Evolutionary conservation across 1,140 invertebrate genomes (phyloP), one percentile per base, ranked within the genome.

Genomic region (Drusus annulatus): DNA sequence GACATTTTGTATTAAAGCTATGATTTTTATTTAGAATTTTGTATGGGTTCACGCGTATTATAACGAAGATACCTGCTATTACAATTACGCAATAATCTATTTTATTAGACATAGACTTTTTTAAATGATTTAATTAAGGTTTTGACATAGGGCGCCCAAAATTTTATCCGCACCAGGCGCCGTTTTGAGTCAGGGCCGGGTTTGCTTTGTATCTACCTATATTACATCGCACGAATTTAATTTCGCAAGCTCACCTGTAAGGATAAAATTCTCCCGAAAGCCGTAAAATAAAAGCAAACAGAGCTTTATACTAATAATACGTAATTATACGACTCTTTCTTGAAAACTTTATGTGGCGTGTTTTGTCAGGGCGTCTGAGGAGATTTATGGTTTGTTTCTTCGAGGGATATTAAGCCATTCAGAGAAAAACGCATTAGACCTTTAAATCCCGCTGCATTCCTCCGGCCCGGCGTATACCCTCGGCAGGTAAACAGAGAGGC

Each of bases 341-440:
- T 68, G 28, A 68, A 31, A 36, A 68, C n/a, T 17, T 19, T 51
- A 71, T 19, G 2, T 2, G 68, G 19, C 50, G 50, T 31, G 13
- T 69, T 74, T 15, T 74, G 51, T 74, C 25, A 54, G 10, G 51
- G 69, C 36, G 36, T 45, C 31, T 4, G 17, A 0, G 5, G 50
- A 71, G 68, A 71, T 75, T 75, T 75, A 75, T 75, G 71, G 71
- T 75, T 75, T 75, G 71, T 75, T 75, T 75, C 71, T 58, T 75
- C 25, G 51, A 28, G 31, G 71, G 52, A 31, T 58, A 74, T 71
- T 51, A 74, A 58, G 52, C 52, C 54, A 58, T 75, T 75, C 71
- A 75, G 21, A 75, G 71, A 75, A 75, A 75, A 75, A 75, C 52
- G 71, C 54, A 75, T 75, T 75, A 75, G 51, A 13, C 71, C 71